Conservation (phyloP, 2,113 vertebrate genomes). For the Cyphomyrus plagiostoma region DNA sequence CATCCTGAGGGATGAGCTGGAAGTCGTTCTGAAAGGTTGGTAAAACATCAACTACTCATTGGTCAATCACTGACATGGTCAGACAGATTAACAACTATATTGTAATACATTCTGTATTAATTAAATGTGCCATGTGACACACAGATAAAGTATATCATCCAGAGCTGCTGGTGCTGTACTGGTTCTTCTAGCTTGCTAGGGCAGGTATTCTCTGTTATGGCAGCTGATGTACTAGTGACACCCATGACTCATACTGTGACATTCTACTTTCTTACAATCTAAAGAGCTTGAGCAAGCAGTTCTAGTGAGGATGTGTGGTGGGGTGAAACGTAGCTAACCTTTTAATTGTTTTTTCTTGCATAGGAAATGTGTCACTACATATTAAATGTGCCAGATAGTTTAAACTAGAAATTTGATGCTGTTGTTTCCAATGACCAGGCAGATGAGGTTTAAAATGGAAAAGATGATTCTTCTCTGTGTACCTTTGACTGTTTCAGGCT, state of each 20-base stretch:
- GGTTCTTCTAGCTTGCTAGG: not conserved
- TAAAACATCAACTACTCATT: slow-evolving; percentile 26
- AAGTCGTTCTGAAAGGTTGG: slow-evolving; percentile 90
- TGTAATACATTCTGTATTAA: not conserved
- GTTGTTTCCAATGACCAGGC: not conserved
- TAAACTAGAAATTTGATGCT: not conserved
- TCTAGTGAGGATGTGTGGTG: not conserved
- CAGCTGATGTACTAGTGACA: slow-evolving; percentile 22
- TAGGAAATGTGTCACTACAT: not conserved
- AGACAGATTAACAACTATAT: not conserved
- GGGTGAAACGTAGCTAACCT: not conserved
- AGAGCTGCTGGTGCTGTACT: not conserved
- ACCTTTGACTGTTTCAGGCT: not conserved
- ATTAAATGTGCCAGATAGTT: not conserved
- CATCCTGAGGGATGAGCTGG: slow-evolving; percentile 83
- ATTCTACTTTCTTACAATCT: not conserved
- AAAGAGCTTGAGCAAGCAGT: not conserved
- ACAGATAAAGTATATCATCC: not conserved
- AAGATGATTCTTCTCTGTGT: not conserved
- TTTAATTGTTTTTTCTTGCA: not conserved
- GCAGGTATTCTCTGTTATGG: slow-evolving; percentile 12
- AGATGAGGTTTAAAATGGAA: not conserved
- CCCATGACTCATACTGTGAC: not conserved
- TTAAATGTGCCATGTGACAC: not conserved
- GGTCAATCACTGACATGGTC: not conserved